A percentile compares a stretch with the other conserved stretches of the same genome.
Evolutionary conservation across 2,888 invertebrate genomes (phyloP).

Genomic region (Himalopsyche anomala): DNA sequence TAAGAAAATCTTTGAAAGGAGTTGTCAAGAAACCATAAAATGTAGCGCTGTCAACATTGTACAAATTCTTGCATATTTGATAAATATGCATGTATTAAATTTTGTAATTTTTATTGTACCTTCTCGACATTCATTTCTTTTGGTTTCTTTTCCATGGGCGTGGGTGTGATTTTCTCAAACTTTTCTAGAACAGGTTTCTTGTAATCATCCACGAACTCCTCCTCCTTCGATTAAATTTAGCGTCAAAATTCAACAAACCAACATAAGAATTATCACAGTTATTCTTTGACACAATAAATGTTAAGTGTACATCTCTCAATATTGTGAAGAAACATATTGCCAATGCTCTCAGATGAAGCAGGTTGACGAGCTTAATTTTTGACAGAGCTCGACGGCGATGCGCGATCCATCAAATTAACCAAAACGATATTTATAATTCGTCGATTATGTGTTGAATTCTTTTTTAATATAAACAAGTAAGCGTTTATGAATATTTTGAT

Average conservation of each 20-base stretch:
- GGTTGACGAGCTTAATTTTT: too few relatives aligned
- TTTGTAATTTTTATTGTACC: conserved; percentile 53
- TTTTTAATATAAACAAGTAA: too few relatives aligned
- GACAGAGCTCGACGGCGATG: too few relatives aligned
- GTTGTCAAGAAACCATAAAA: too few relatives aligned
- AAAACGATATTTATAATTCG: too few relatives aligned
- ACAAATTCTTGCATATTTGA: neutral
- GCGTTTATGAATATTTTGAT: too few relatives aligned
- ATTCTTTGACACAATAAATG: neutral
- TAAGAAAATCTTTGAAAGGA: too few relatives aligned
- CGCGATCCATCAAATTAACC: too few relatives aligned
- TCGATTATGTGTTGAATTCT: neutral
- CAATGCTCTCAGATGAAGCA: too few relatives aligned
- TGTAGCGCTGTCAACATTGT: neutral
- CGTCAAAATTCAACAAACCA: neutral
- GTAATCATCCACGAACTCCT: conserved; percentile 81
- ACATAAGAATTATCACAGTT: conserved; percentile 14
- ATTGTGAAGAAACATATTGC: too few relatives aligned
- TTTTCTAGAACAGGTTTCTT: conserved; percentile 85
- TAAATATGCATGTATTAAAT: conserved; percentile 13
- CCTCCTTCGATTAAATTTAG: conserved; percentile 69
- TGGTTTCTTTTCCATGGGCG: conserved; percentile 70
- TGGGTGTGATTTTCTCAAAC: conserved; percentile 79
- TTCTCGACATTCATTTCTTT: conserved; percentile 58
- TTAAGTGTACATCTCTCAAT: neutral